A percentile compares a stretch with the other conserved stretches of the same genome.
These are phyloP conservation scores for Phaedon cochleariae DNA, from an alignment of 2,888 invertebrate species.

Conservation along the genomic window DNA sequence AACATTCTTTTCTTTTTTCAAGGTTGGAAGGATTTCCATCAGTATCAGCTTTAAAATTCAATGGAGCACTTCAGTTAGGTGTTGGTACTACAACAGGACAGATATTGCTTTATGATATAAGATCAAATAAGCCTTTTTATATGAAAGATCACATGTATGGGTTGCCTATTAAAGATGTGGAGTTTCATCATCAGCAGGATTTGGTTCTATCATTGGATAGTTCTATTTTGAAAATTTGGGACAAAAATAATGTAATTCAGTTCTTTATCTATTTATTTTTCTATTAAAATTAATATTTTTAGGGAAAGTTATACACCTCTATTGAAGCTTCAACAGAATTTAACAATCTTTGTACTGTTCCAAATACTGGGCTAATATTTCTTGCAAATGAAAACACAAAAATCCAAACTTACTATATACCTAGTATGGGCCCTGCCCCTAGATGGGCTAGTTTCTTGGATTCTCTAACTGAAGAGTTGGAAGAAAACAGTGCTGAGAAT, in stretches of 20 bases:
- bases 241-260: conserved; percentile 77
- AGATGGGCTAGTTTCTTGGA: conserved; percentile 98
- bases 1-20: conserved; percentile 47
- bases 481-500: conserved; percentile 79
- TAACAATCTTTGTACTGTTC: conserved; percentile 92
- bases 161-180: conserved; percentile 87
- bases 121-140: conserved; percentile 86
- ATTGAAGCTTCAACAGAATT: conserved; percentile 86
- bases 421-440: conserved; percentile 92
- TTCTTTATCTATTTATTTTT: conserved; percentile 1
- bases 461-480: conserved; percentile 95
- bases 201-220: conserved; percentile 90
- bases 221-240: conserved; percentile 90
- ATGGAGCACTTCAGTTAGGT: conserved; percentile 79
- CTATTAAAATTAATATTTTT: conserved; percentile 46
- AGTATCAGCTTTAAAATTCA: conserved; percentile 81
- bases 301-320: conserved; percentile 93
- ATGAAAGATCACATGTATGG: conserved; percentile 96
- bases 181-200: conserved; percentile 83
- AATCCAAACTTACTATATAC: conserved; percentile 94
- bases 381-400: conserved; percentile 95
- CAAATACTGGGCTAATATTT: conserved; percentile 89
- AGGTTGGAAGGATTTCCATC: conserved; percentile 75
- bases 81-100: conserved; percentile 96
- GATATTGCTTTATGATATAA: conserved; percentile 92